Evolutionary conservation across 2,113 vertebrate species (phyloP).

Genomic region (Neoarius graeffei): DNA sequence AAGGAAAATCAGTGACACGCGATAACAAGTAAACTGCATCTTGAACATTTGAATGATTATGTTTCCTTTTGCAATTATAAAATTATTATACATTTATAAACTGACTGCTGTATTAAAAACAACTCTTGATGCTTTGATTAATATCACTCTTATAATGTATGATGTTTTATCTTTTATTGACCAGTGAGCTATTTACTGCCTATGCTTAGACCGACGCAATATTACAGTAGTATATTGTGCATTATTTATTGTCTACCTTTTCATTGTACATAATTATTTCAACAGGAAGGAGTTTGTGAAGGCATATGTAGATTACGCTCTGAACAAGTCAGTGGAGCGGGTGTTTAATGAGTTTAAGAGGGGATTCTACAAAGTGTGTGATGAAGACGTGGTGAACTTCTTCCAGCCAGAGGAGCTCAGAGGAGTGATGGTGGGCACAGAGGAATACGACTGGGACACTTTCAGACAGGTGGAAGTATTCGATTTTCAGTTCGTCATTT

Average conservation of each 20-base stretch:
- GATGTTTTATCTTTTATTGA: not conserved
- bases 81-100: not conserved
- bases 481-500: not conserved
- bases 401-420: slow-evolving; percentile 81
- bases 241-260: not conserved
- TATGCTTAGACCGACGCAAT: not conserved
- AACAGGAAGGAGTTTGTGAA: slow-evolving; percentile 75
- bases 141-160: not conserved
- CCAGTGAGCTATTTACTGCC: not conserved
- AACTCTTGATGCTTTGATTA: not conserved
- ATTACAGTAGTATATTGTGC: not conserved
- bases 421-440: slow-evolving; percentile 72
- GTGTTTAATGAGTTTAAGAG: slow-evolving; percentile 77
- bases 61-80: not conserved
- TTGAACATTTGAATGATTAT: not conserved
- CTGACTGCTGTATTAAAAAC: not conserved
- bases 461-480: slow-evolving; percentile 73
- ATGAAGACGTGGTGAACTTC: slow-evolving; percentile 65
- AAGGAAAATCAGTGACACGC: slow-evolving; percentile 63
- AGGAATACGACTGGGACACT: slow-evolving; percentile 78
- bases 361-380: slow-evolving; percentile 82
- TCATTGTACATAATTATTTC: not conserved
- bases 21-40: slow-evolving; percentile 66
- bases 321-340: slow-evolving; percentile 77
- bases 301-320: slow-evolving; percentile 72